Evolutionary conservation across 2,113 vertebrate species (phyloP), one percentile per base, ranked within the genome.

Genomic region (Tichodroma muraria): DNA sequence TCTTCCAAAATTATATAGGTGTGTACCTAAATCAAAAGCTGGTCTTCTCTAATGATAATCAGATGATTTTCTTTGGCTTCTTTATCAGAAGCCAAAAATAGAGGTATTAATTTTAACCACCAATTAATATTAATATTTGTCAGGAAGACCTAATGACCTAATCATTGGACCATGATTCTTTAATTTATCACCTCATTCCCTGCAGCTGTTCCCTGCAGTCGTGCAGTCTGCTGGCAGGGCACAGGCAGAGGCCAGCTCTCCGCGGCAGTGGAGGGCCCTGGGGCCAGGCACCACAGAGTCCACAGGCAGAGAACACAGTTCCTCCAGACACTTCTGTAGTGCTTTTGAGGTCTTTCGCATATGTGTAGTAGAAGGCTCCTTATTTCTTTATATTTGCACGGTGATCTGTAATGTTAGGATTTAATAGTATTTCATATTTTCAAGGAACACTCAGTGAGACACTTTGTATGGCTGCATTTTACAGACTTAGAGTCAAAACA

Each of bases 41-140:
- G 2, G 5, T 27, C 11, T 75, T 47, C 53, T 75, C 24, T 40
- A 35, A 35, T 15, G 21, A 53, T 19, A 47, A n/a, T 54, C 45
- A 60, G 54, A 68, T 35, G 8, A n/a, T 28, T 82, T 40, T 52
- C 66, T 70, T 77, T 71, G 68, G 73, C 87, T 71, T 95, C 82
- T 73, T 96, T 78, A 77, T 59, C 68, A 94, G 85, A 83, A 95
- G 68, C 60, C 69, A 82, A 82, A n/a, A 96, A 94, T 89, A 95
- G 92, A 96, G 64, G 73, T 95, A 95, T 95, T 95, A 93, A 97
- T 97, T 97, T 61, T 88, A 95, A 90, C 68, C 65, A 84, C 81
- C 69, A 93, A 85, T 97, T 94, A 95, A 96, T 92, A 87, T 86
- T 64, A 17, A 79, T 79, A 95, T 97, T 97, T 93, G 90, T 97